Percentiles rank a stretch among this genome's conserved stretches.
Evolutionary conservation across 2,888 invertebrate genomes (phyloP).

Genomic region (Drosophila buzzatii): DNA sequence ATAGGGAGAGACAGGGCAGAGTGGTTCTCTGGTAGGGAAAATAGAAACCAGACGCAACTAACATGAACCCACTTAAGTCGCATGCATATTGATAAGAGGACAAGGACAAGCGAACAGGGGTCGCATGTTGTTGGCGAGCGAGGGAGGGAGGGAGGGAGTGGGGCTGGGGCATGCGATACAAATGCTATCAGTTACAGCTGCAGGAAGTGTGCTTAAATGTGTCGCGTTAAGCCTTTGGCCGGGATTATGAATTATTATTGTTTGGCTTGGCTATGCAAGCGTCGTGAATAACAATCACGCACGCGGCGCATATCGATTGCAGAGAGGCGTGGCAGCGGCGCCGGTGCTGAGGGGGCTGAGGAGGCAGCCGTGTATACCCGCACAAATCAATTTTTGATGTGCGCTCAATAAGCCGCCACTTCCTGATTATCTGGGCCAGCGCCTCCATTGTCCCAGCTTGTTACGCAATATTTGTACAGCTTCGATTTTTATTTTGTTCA

Average conservation of each 20-base stretch:
- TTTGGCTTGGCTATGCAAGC: slow-evolving; percentile 62
- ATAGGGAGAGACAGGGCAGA: not conserved
- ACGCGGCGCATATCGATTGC: slow-evolving; percentile 67
- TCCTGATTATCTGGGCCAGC: slow-evolving; percentile 75
- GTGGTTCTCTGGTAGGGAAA: slow-evolving; percentile 13
- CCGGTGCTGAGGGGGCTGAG: not conserved
- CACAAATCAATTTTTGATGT: slow-evolving; percentile 80
- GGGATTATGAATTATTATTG: slow-evolving; percentile 82
- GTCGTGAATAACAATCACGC: slow-evolving; percentile 39
- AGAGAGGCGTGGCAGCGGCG: not conserved
- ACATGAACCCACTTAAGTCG: slow-evolving; percentile 75
- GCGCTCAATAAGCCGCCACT: slow-evolving; percentile 77
- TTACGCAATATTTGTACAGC: slow-evolving; percentile 52
- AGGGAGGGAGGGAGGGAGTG: not conserved
- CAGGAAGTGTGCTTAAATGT: slow-evolving; percentile 78
- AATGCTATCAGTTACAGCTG: slow-evolving; percentile 74
- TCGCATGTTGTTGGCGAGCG: too few species aligned
- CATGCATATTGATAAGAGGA: slow-evolving; percentile 74
- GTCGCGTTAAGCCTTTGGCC: slow-evolving; percentile 73
- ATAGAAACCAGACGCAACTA: slow-evolving; percentile 41
- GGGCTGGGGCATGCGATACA: not conserved
- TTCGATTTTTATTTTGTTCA: slow-evolving; percentile 1
- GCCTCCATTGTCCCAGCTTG: slow-evolving; percentile 50
- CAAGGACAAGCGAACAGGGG: slow-evolving; percentile 28
- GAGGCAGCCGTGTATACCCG: not conserved